These are phyloP conservation scores for Aphelocoma californica DNA, from an alignment of 2,797 vertebrate genomes.

Conservation along the genomic window DNA sequence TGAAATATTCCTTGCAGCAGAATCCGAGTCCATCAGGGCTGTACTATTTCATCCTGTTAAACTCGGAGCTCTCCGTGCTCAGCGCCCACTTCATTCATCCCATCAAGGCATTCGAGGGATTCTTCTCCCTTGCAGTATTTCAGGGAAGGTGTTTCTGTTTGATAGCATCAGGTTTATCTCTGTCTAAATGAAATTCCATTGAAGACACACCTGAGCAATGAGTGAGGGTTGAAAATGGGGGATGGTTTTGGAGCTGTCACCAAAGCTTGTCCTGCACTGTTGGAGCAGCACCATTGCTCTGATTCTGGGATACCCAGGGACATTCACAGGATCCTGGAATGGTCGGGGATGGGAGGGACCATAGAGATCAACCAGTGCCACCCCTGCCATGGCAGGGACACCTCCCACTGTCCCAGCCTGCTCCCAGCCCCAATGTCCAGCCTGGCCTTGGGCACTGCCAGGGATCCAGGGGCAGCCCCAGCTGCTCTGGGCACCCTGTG, in stretches of 20 bases:
- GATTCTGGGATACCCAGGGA: background rate
- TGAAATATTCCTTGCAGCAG: slow-evolving; percentile 25
- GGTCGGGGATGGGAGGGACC: background rate
- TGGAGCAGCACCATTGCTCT: background rate
- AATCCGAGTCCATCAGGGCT: slow-evolving; percentile 6
- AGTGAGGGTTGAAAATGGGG: background rate
- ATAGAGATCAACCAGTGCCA: fast-evolving
- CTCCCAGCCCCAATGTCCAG: background rate
- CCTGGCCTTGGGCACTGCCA: background rate
- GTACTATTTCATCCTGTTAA: background rate
- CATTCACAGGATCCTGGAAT: background rate
- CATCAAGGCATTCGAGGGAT: background rate
- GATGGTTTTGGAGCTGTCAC: background rate
- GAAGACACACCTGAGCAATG: background rate
- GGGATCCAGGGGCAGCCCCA: background rate
- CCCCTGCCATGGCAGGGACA: background rate
- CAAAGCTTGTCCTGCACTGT: background rate
- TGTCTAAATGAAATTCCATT: background rate
- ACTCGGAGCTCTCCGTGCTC: background rate
- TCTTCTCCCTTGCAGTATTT: background rate
- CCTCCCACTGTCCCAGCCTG: background rate
- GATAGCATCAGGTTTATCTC: background rate
- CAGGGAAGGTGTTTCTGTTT: background rate
- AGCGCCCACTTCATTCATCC: background rate
- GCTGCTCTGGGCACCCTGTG: background rate